Evolutionary conservation across 2,888 invertebrate species (phyloP).

Genomic region (Mythimna impura): DNA sequence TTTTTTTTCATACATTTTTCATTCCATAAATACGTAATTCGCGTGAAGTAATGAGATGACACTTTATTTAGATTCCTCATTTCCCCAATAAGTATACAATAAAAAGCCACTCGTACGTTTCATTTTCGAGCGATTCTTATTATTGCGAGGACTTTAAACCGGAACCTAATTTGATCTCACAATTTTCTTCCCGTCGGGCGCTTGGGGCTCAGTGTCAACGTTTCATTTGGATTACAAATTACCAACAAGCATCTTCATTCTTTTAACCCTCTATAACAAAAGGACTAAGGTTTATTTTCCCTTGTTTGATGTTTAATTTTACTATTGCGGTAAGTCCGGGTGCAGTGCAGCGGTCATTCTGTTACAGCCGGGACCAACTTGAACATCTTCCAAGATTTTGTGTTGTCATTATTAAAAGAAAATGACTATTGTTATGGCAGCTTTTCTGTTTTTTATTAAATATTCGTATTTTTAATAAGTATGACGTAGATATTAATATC

Average conservation of each 20-base stretch:
- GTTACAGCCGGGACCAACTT: slow-evolving; percentile 77
- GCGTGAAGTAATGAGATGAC: not conserved
- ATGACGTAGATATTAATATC: not conserved
- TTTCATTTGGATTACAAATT: slow-evolving; percentile 85
- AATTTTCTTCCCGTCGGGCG: slow-evolving; percentile 82
- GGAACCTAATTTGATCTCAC: slow-evolving; percentile 86
- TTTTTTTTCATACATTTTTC: too few species aligned
- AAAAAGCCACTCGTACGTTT: slow-evolving; percentile 69
- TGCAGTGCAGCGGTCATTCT: slow-evolving; percentile 84
- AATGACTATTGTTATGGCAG: slow-evolving; percentile 82
- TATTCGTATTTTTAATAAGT: slow-evolving; percentile 45
- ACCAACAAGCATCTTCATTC: slow-evolving; percentile 67
- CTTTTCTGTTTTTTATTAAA: slow-evolving; percentile 77
- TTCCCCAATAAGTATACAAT: slow-evolving; percentile 29
- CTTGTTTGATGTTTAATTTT: slow-evolving; percentile 27
- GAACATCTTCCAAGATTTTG: slow-evolving; percentile 83
- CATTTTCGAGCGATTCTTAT: slow-evolving; percentile 80
- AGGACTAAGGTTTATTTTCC: slow-evolving; percentile 62
- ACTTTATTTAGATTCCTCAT: slow-evolving; percentile 59
- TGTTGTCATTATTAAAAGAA: slow-evolving; percentile 83
- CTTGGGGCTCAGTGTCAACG: slow-evolving; percentile 86
- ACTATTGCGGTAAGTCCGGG: slow-evolving; percentile 68
- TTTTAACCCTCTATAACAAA: slow-evolving; percentile 47
- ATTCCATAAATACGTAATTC: not conserved
- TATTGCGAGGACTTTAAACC: slow-evolving; percentile 81